Evolutionary conservation across 2,797 vertebrate genomes (phyloP), one percentile per base, ranked within the genome.

Genomic region (Mastacembelus armatus): DNA sequence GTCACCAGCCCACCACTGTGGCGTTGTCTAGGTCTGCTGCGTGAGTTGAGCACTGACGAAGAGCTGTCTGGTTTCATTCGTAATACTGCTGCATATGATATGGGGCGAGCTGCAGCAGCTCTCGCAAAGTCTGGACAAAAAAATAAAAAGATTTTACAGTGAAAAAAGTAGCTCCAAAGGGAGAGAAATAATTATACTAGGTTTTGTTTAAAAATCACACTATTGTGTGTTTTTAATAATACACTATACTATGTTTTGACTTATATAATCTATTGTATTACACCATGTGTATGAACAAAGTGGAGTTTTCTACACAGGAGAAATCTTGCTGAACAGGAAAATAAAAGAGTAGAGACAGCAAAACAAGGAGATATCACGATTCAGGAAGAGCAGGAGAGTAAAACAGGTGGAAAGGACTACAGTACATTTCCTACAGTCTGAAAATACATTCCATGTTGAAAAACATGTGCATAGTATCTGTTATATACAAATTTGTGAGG

Each of bases 51-150:
- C 76, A 89, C 78, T 9, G 95, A 74, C 48, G 94, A 90, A 5
- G 94, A 94, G 78, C 95, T 94, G 77, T 93, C 95, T 3, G 93
- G 82, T 91, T 94, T 99, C 89, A 96, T 95, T 85, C 95, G 93
- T 78, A 97, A 71, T 54, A 98, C 93, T 15, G 96, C 94, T 71
- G 95, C 94, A 42, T 97, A 96, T 14, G 96, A 93, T 33, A 95
- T 90, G 0, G 95, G 94, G 49, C 95, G 88, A 11, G 93, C 92
- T 21, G 94, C 94, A 71, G 94, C 92, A 16, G 93, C 94, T 93
- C 89, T 88, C 48, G 94, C 89, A 74, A 94, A 92, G 43, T 94
- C 96, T 98, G 86, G 2, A 73, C 24, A 1, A 56, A 36, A 10
- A 14, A 33, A n/a, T 51, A 65, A 52, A 49, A 7, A n/a, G n/a